Percentiles rank a stretch among this genome's conserved stretches.
phyloP scores from a whole-genome alignment of 2,797 vertebrate species.

The Salmo trutta region DNA sequence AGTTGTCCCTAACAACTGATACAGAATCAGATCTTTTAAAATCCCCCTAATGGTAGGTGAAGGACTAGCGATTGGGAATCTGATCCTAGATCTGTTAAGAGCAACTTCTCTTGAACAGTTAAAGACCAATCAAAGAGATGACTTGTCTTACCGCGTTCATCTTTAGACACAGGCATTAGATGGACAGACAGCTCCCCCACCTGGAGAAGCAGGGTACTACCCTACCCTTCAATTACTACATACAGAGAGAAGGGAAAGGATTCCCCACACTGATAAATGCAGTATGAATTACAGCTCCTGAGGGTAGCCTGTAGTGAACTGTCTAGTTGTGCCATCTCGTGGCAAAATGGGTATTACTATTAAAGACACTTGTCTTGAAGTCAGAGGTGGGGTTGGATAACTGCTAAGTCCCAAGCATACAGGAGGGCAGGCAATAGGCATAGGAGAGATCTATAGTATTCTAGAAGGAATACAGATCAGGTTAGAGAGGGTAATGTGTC shows the following conservation, averaged over 20 bases:
- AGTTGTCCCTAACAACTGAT: slow-evolving; percentile 25
- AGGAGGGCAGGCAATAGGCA: slow-evolving; percentile 38
- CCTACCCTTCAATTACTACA: slow-evolving; percentile 42
- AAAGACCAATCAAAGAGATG: background rate
- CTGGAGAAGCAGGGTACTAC: slow-evolving; percentile 30
- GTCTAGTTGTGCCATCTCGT: slow-evolving; percentile 46
- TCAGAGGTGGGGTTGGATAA: background rate
- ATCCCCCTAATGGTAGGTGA: too few relatives aligned
- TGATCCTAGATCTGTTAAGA: slow-evolving; percentile 1
- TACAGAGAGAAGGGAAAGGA: slow-evolving; percentile 21
- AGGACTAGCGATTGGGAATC: background rate
- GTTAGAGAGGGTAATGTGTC: slow-evolving; percentile 50
- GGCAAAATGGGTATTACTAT: slow-evolving; percentile 36
- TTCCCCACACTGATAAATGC: slow-evolving; percentile 30
- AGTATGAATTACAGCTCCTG: slow-evolving; percentile 49
- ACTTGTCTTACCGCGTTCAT: slow-evolving; percentile 6
- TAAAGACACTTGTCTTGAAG: slow-evolving; percentile 39
- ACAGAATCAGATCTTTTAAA: background rate
- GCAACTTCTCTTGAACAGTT: background rate
- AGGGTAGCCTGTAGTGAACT: slow-evolving; percentile 38
- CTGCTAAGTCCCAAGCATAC: slow-evolving; percentile 6
- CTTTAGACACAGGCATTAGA: slow-evolving; percentile 24
- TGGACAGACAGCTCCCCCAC: slow-evolving; percentile 32
- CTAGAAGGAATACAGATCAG: slow-evolving; percentile 20
- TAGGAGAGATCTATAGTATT: slow-evolving; percentile 48